Evolutionary conservation across 2,113 vertebrate species (phyloP).

Genomic region (Corvus moneduloides): DNA sequence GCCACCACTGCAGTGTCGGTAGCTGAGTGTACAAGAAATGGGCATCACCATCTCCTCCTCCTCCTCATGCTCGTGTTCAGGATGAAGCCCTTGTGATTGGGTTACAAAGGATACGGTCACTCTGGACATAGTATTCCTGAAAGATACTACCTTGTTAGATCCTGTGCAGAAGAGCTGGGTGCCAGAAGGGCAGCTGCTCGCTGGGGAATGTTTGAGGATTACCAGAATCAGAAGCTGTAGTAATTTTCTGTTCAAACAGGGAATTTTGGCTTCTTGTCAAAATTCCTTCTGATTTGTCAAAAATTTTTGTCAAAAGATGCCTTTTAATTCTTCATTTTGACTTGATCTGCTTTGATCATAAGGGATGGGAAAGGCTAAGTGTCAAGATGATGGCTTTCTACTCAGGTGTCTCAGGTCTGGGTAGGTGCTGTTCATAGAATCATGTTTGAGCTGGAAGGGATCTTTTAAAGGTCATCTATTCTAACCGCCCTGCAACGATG

Average conservation of each 20-base stretch:
- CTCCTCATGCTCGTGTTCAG: background rate
- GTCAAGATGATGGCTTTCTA: background rate
- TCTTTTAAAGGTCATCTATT: background rate
- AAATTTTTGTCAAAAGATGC: background rate
- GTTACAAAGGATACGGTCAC: background rate
- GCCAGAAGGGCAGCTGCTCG: background rate
- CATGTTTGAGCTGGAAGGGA: background rate
- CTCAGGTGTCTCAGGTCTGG: background rate
- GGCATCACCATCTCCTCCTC: background rate
- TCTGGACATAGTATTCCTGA: background rate
- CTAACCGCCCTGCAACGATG: background rate
- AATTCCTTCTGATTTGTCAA: background rate
- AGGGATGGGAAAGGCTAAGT: background rate
- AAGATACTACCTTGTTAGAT: background rate
- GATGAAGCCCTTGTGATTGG: background rate
- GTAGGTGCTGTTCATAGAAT: background rate
- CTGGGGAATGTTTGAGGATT: background rate
- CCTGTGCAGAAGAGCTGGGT: background rate
- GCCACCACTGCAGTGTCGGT: fast-evolving
- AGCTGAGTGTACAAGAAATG: fast-evolving
- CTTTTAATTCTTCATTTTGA: background rate
- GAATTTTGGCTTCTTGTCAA: background rate
- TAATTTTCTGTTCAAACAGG: background rate
- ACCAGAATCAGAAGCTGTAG: background rate
- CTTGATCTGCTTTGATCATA: background rate